These are phyloP conservation scores for Strigops habroptila DNA, from an alignment of 2,113 vertebrate species.

Conservation along the genomic window DNA sequence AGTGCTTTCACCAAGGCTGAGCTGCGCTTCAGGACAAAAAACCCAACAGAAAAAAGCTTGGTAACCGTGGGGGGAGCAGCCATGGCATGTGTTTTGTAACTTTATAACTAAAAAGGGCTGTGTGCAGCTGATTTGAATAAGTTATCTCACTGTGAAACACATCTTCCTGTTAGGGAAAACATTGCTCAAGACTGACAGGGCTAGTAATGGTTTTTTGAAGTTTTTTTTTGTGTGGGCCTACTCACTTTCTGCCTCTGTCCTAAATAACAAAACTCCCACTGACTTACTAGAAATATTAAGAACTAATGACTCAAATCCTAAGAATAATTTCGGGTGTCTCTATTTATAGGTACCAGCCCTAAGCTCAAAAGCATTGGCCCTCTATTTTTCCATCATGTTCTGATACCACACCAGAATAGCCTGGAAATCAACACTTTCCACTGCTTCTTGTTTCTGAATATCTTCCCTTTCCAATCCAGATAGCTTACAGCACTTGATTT, in stretches of 20 bases:
- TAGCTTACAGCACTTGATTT: background rate
- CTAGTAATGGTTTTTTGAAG: background rate
- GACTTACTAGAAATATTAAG: slow-evolving; percentile 60
- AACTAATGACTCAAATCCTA: slow-evolving; percentile 63
- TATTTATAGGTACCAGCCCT: slow-evolving; percentile 38
- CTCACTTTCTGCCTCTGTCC: slow-evolving; percentile 8
- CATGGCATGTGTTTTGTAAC: background rate
- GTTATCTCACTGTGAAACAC: slow-evolving; percentile 7
- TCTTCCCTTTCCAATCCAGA: background rate
- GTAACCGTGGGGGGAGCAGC: background rate
- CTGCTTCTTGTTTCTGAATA: slow-evolving; percentile 16
- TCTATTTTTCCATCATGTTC: slow-evolving; percentile 19
- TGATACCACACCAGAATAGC: background rate
- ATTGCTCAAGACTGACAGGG: slow-evolving; percentile 9
- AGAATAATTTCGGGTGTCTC: slow-evolving; percentile 14
- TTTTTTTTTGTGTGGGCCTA: background rate
- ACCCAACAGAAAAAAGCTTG: rapidly evolving
- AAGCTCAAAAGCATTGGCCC: slow-evolving; percentile 13
- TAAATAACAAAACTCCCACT: slow-evolving; percentile 44
- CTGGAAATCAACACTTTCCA: slow-evolving; percentile 37
- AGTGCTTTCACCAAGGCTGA: background rate
- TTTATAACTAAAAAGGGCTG: background rate
- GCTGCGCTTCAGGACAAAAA: background rate
- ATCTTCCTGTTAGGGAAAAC: slow-evolving; percentile 23
- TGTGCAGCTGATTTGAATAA: background rate